Base-by-base conservation (phyloP, 1,140 invertebrate species). In the Condylostylus longicornis region DNA sequence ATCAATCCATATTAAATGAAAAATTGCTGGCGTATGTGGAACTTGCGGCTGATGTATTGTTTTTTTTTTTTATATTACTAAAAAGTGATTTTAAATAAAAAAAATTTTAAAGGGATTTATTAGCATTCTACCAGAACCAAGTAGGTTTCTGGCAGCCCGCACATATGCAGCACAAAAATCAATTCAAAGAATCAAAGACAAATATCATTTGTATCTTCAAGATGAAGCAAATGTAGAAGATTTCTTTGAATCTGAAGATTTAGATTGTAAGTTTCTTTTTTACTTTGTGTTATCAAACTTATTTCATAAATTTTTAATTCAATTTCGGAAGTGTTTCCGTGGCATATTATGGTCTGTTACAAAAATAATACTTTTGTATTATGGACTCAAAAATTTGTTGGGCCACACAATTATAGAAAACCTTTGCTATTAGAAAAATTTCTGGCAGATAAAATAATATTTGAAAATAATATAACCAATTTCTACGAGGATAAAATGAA, bases 321-420 rank as follows among this genome's bases (percentile, higher is more conserved):
- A n/a, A n/a, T n/a, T n/a, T 27, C 8, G 6, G 22, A 23, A 23
- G 5, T 23, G 22, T 23, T 6, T 6, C 22, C 10, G 22, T 23
- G 22, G 22, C 22, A 4, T 27, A 5, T 27, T 27, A 13, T 10
- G 25, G 25, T n/a, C 25, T n/a, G 25, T 27, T 27, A 13, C 10
- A 27, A 27, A 27, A n/a, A 15, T 32, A 12, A 12, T 10, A 15
- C 50, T 51, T 55, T 58, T 38, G 50, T 55, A 47, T 44, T 58
- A 46, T 58, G 54, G 54, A 58, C 54, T 54, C 54, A 58, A 52
- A 54, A 58, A 50, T 58, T 52, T 49, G 50, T 55, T 46, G 54
- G 54, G 37, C 45, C 46, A 40, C 34, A 41, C 42, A 51, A 55
- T 46, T 58, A 58, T 58, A 53, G 53, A 45, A 47, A 58, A 48